Percentiles rank a stretch among this genome's conserved stretches.
phyloP scores from a whole-genome alignment of 1,140 invertebrate genomes.

The Bombus confusus region DNA sequence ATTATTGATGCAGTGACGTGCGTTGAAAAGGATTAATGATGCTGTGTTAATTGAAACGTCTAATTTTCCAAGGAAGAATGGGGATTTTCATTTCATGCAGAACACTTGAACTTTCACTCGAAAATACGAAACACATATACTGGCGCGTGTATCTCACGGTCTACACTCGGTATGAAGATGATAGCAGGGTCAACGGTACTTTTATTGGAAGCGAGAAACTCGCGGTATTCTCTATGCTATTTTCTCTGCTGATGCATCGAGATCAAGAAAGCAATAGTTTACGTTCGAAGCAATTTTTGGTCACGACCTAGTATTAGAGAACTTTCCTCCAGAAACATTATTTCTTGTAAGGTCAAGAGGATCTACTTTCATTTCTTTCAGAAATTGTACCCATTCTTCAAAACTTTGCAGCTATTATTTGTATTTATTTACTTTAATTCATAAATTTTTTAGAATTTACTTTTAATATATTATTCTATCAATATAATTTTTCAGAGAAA shows the following conservation, averaged over 20 bases:
- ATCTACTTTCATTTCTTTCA: background rate
- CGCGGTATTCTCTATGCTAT: background rate
- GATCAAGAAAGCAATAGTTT: background rate
- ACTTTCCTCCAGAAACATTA: background rate
- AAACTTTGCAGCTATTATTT: background rate
- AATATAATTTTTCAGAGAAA: background rate
- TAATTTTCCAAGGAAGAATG: background rate
- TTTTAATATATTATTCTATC: background rate
- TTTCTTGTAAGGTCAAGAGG: background rate
- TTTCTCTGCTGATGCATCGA: slow-evolving; percentile 3
- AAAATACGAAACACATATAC: background rate
- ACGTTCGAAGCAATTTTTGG: background rate
- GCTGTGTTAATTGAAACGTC: background rate
- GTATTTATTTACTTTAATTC: too few relatives aligned
- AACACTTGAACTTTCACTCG: slow-evolving; percentile 21
- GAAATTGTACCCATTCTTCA: background rate
- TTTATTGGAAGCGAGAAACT: slow-evolving; percentile 37
- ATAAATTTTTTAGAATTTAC: background rate
- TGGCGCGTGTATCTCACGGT: slow-evolving; percentile 10
- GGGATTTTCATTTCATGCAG: background rate
- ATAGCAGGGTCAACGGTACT: slow-evolving; percentile 19
- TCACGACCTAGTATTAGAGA: background rate
- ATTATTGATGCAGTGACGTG: too few relatives aligned
- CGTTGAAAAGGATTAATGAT: too few relatives aligned
- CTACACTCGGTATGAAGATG: background rate